Evolutionary conservation across 2,888 invertebrate species (phyloP).

Genomic region (Agriopis marginaria): DNA sequence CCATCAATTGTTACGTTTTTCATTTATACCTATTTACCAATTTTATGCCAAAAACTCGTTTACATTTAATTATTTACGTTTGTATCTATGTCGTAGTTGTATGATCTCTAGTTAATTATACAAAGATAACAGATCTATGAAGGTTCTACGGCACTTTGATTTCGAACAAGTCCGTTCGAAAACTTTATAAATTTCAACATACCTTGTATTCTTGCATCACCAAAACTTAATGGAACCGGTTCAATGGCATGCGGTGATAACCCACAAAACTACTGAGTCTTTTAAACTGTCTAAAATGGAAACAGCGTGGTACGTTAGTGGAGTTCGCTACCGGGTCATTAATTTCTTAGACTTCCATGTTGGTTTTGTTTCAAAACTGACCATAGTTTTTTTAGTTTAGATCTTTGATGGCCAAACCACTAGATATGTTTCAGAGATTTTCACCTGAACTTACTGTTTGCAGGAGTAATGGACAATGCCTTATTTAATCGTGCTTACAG

Average conservation of each 20-base stretch:
- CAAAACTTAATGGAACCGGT: conserved; percentile 21
- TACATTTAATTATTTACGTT: neutral
- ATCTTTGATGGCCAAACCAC: too few species aligned
- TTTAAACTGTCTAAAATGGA: conserved; percentile 5
- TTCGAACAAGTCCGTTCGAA: conserved; percentile 20
- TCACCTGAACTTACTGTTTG: too few species aligned
- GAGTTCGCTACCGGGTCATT: conserved; percentile 2
- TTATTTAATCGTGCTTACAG: too few species aligned
- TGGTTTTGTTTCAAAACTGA: too few species aligned
- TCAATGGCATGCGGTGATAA: conserved; percentile 16
- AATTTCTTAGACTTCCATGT: conserved; percentile 5
- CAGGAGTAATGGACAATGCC: too few species aligned
- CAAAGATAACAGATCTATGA: conserved; percentile 22
- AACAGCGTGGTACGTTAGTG: conserved; percentile 7
- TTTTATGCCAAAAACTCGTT: too few species aligned
- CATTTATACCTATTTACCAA: too few species aligned
- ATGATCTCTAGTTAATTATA: conserved; percentile 19
- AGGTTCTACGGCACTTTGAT: conserved; percentile 17
- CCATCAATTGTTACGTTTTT: too few species aligned
- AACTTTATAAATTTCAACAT: conserved; percentile 25
- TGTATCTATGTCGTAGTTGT: conserved; percentile 1
- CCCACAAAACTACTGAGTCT: conserved; percentile 20
- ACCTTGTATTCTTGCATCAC: conserved; percentile 23
- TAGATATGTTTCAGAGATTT: too few species aligned
- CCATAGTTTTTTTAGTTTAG: too few species aligned